phyloP scores from a whole-genome alignment of 2,888 invertebrate species.

The Philereme transversata region DNA sequence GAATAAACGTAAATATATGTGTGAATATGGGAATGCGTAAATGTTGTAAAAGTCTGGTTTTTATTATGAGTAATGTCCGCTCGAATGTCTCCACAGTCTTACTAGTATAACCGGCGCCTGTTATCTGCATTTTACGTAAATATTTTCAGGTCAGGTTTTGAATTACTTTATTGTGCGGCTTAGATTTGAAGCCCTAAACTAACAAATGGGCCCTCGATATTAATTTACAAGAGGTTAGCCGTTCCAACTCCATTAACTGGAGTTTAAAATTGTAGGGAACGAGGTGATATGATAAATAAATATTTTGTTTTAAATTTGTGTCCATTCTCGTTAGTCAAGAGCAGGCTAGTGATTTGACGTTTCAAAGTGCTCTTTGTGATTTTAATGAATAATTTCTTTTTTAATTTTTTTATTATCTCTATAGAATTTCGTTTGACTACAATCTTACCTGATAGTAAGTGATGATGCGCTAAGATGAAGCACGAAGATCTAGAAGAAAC shows the following conservation, averaged over 20 bases:
- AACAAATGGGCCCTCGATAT: conserved; percentile 27
- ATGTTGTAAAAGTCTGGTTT: no score
- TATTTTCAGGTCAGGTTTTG: conserved; percentile 17
- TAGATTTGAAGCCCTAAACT: conserved; percentile 35
- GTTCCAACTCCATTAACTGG: conserved; percentile 13
- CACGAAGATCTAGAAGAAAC: no score
- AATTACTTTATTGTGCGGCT: conserved; percentile 36
- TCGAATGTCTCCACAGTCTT: no score
- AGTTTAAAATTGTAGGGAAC: conserved; percentile 8
- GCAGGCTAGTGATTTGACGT: neutral
- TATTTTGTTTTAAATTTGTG: neutral
- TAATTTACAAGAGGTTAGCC: conserved; percentile 23
- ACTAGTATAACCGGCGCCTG: neutral
- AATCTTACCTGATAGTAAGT: no score
- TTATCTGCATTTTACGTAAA: conserved; percentile 11
- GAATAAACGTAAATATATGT: no score
- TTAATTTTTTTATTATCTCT: no score
- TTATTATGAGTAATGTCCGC: no score
- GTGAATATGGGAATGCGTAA: no score
- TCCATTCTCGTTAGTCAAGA: neutral
- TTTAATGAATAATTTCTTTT: no score
- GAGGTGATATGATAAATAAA: conserved; percentile 2
- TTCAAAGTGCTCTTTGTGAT: no score
- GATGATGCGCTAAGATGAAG: no score
- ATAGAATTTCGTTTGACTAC: no score